Conservation (phyloP, 2,797 vertebrate species). For the Takifugu ocellatus region DNA sequence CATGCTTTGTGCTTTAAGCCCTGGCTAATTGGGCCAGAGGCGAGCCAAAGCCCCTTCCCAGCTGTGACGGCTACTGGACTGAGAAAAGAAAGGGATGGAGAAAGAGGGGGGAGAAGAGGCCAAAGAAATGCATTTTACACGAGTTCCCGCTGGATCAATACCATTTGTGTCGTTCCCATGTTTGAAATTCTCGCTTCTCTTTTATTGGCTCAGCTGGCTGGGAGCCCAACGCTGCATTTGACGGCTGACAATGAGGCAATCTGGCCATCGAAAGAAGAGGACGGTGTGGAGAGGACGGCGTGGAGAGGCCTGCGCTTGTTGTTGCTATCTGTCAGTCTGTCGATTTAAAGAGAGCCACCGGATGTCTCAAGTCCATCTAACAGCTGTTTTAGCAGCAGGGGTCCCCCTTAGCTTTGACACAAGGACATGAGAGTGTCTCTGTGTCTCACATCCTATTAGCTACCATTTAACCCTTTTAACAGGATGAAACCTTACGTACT, state of each 20-base stretch:
- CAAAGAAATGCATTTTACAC: slow-evolving; percentile 48
- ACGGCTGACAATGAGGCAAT: slow-evolving; percentile 58
- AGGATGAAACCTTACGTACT: no score
- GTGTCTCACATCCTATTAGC: slow-evolving; percentile 28
- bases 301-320: slow-evolving; percentile 47
- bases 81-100: slow-evolving; percentile 53
- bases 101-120: slow-evolving; percentile 28
- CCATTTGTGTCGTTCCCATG: slow-evolving; percentile 44
- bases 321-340: slow-evolving; percentile 60
- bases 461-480: no score
- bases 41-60: slow-evolving; percentile 65
- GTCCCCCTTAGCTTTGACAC: slow-evolving; percentile 45
- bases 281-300: slow-evolving; percentile 34
- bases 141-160: slow-evolving; percentile 56
- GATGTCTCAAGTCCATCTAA: slow-evolving; percentile 52
- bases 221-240: slow-evolving; percentile 56
- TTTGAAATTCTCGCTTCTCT: slow-evolving; percentile 34
- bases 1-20: slow-evolving; percentile 73
- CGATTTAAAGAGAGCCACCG: slow-evolving; percentile 68
- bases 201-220: slow-evolving; percentile 44
- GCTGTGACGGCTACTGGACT: slow-evolving; percentile 66
- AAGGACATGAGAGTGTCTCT: slow-evolving; percentile 43
- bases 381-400: slow-evolving; percentile 63
- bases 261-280: slow-evolving; percentile 57
- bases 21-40: slow-evolving; percentile 77